Evolutionary conservation across 1,140 invertebrate genomes (phyloP), one percentile per base, ranked within the genome.

Genomic region (Zophobas morio): DNA sequence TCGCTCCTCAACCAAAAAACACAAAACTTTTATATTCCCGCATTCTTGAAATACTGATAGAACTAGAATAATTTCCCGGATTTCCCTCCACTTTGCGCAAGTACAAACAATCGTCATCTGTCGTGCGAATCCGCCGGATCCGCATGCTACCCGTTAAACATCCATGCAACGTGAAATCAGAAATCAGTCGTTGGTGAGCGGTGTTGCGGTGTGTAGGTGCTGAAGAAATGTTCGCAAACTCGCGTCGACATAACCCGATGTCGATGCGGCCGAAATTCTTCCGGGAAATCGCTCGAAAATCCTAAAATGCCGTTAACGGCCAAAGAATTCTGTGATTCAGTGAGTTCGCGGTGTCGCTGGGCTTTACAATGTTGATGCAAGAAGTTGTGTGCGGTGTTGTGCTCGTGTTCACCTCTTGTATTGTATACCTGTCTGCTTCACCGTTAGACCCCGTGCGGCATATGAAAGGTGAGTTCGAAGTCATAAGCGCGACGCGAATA

Each of bases 391-490:
- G 39, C 57, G 54, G 78, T 79, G 78, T 63, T 74, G 75, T 79
- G 75, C 37, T 79, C 40, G 71, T 79, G 71, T 70, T 79, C 66
- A 77, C 70, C 63, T 77, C 46, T 39, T 56, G 56, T 71, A 76
- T 76, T 75, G 72, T 74, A 72, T 70, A 74, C 72, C 54, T 79
- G 49, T 57, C 56, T 51, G 78, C 75, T 40, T 73, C 78, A 72
- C 78, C 78, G 71, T 79, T 79, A 63, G 75, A 79, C 75, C 78
- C 78, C 8, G 70, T 75, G 3, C 75, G 54, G 34, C 53, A 76
- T 63, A 74, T 70, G 37, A 76, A 74, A 79, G 78, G 78, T 79
- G 46, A 66, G 39, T 32, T 66, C n/a, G 5, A 60, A 60, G 37
- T 60, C 35, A 39, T 36, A 3, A 60, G 32, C 39, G 6, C 37